Conservation (phyloP, 2,113 vertebrate species). For the Xenotilapia caudafasciata region DNA sequence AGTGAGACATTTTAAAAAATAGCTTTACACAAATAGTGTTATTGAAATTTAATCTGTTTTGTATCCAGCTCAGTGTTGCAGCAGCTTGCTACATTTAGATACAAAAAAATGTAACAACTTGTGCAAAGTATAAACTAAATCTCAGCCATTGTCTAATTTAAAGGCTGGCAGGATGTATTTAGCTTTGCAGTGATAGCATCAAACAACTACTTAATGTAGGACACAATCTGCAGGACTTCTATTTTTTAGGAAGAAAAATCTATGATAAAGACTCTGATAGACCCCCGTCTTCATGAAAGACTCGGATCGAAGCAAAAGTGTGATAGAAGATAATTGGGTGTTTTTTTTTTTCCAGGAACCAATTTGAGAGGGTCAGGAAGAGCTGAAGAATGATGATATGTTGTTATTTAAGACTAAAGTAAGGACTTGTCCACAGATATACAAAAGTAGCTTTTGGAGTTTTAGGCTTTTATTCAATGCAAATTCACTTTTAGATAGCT, state of each 20-base stretch:
- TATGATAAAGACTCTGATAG: not conserved
- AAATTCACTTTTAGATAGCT: not conserved
- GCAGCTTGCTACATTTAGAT: not conserved
- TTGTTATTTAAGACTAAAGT: not conserved
- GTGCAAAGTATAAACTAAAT: not conserved
- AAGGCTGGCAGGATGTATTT: not conserved
- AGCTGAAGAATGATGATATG: not conserved
- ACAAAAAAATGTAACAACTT: accelerated
- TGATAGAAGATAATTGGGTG: accelerated
- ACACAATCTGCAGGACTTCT: not conserved
- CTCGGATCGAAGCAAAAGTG: not conserved
- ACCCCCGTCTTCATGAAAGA: accelerated
- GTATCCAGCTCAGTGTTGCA: accelerated
- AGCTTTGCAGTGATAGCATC: not conserved
- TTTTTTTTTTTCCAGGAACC: accelerated
- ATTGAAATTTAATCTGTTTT: not conserved
- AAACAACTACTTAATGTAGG: not conserved
- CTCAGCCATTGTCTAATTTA: not conserved
- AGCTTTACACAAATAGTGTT: not conserved
- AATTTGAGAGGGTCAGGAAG: not conserved
- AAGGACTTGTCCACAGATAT: not conserved
- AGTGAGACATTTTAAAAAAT: constrained; percentile 61
- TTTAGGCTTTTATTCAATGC: not conserved
- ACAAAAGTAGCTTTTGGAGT: not conserved
- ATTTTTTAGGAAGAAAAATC: not conserved